These are phyloP conservation scores for Anthoscopus minutus DNA, from an alignment of 2,113 vertebrate genomes.

Conservation along the genomic window DNA sequence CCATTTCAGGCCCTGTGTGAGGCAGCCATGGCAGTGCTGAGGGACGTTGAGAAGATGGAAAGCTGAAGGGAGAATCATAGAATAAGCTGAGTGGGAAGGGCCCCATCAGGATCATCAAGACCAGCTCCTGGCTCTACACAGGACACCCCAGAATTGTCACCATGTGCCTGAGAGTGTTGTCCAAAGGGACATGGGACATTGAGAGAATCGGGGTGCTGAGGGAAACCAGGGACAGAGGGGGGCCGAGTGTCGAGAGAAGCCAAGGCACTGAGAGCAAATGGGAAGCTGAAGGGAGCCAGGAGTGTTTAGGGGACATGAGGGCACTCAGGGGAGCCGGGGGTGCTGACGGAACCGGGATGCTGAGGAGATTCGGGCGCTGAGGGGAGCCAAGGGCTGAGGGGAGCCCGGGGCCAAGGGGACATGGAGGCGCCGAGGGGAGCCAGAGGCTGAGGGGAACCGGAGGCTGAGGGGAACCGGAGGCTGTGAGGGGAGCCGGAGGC, in stretches of 20 bases:
- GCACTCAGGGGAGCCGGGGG: neutral
- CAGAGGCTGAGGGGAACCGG: neutral
- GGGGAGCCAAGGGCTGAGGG: neutral
- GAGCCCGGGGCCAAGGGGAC: too few species aligned
- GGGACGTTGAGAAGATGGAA: neutral
- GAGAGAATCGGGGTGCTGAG: neutral
- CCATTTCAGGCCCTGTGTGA: neutral
- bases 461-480: neutral
- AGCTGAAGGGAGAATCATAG: neutral
- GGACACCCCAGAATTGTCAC: neutral
- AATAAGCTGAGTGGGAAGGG: neutral
- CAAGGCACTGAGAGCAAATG: neutral
- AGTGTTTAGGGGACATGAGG: neutral
- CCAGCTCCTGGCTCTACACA: neutral
- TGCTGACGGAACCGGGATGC: neutral
- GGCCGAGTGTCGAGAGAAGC: fast-evolving
- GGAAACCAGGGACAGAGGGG: neutral
- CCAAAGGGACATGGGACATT: neutral
- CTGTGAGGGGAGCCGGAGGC: neutral
- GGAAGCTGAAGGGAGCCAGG: neutral
- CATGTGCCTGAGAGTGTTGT: neutral
- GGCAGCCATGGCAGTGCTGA: neutral
- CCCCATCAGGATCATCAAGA: neutral
- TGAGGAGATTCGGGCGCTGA: neutral
- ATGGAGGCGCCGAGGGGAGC: neutral